Evolutionary conservation across 2,113 vertebrate genomes (phyloP), one percentile per base, ranked within the genome.

Genomic region (Corythaeola cristata): DNA sequence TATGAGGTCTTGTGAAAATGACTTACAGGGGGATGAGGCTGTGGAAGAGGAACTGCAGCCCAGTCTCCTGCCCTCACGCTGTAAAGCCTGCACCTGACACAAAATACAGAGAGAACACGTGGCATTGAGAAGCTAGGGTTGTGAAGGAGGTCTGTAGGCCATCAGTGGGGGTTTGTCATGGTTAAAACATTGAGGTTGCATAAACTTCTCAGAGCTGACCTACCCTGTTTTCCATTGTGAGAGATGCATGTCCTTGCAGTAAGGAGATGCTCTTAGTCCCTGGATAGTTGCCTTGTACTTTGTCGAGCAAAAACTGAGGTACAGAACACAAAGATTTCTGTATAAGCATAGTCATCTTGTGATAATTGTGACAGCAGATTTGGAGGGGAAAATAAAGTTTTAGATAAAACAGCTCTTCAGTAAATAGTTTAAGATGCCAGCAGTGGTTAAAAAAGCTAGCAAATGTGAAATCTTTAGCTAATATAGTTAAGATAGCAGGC

Each of bases 111-210:
- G 6, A 21, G 7, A 67, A 12, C 41, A 56, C 1, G 1, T 3
- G 15, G 27, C 50, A 28, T 3, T 64, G 33, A 35, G n/a, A 15
- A 53, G 30, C 24, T 62, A 7, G 33, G 20, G 18, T 13, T 78
- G 66, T 41, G 45, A 84, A 78, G 39, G 68, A 37, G 18, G 8
- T 24, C 17, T 39, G 47, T 26, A 49, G 60, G 30, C 60, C 33
- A 11, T 24, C 6, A 8, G 6, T 24, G 35, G 12, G 32, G 12
- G 20, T 24, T 89, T 79, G 37, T 11, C 19, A 3, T 68, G 3
- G 4, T 37, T 89, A 32, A 91, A 95, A 23, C 2, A 2, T 12
- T 7, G 2, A 6, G 5, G 22, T 14, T 1, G 0, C 10, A 7
- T 50, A 12, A 45, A 19, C 6, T 22, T 56, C 35, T 49, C 13